Conservation (phyloP, 2,797 vertebrate species). For the Meda fulgida region DNA sequence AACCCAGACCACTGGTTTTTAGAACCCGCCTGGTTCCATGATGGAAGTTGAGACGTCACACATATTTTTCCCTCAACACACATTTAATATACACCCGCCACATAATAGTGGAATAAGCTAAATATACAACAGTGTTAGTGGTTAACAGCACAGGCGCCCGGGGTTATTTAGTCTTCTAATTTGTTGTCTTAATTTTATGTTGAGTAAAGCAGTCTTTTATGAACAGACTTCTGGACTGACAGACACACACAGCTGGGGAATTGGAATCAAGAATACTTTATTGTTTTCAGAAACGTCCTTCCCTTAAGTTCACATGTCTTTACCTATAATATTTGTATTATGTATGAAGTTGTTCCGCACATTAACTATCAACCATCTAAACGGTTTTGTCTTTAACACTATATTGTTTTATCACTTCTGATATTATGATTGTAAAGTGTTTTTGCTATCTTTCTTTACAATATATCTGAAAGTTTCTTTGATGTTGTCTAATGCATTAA, state of each 20-base stretch:
- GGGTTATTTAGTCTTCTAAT: neutral
- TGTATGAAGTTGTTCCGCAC: neutral
- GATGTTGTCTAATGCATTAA: neutral
- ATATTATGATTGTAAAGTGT: neutral
- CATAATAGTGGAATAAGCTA: conserved; percentile 6
- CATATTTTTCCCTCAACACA: neutral
- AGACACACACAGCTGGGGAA: neutral
- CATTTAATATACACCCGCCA: neutral
- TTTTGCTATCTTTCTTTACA: neutral
- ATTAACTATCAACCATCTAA: too few species aligned
- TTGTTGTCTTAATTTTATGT: neutral
- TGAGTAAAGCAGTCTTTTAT: neutral
- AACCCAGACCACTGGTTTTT: neutral
- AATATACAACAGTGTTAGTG: conserved; percentile 5
- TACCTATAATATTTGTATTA: neutral
- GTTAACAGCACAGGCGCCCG: conserved; percentile 30
- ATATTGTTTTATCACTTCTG: neutral
- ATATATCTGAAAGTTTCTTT: neutral
- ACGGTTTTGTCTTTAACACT: neutral
- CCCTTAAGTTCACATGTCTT: neutral
- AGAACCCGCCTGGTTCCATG: neutral
- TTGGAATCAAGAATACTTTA: neutral
- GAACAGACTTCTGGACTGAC: neutral
- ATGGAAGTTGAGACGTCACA: neutral
- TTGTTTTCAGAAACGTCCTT: neutral